Conservation (phyloP, 1,140 invertebrate species). For the Arion vulgaris region DNA sequence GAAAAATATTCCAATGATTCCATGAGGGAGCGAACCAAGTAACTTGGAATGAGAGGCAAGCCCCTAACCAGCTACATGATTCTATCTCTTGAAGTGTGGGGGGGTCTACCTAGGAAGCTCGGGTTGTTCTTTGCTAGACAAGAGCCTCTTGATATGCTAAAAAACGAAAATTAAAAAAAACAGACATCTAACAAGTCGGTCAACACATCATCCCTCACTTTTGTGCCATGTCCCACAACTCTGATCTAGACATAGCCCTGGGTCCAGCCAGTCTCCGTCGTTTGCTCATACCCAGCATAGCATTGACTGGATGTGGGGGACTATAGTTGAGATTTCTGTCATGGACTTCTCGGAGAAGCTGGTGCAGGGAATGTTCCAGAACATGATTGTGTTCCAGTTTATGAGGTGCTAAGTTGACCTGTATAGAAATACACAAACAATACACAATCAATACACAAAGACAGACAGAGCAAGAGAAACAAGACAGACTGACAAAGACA, state of each 20-base stretch:
- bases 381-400: slow-evolving; percentile 93
- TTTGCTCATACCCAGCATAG: slow-evolving; percentile 91
- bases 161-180: neutral
- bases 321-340: slow-evolving; percentile 93
- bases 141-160: neutral
- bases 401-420: slow-evolving; percentile 53
- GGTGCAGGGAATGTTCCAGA: slow-evolving; percentile 95
- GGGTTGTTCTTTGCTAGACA: no score
- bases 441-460: neutral
- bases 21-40: no score
- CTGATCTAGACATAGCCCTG: slow-evolving; percentile 87
- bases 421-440: slow-evolving; percentile 20
- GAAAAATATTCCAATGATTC: no score
- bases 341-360: slow-evolving; percentile 91
- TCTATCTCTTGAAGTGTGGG: no score
- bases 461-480: no score
- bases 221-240: slow-evolving; percentile 89
- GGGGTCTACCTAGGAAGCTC: no score
- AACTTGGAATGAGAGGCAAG: no score
- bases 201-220: slow-evolving; percentile 71
- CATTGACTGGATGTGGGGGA: slow-evolving; percentile 93
- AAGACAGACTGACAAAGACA: no score
- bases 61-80: no score
- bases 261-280: slow-evolving; percentile 91
- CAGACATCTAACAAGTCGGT: no score